Base-by-base conservation (phyloP, 2,113 vertebrate species). In the Eurypyga helias region DNA sequence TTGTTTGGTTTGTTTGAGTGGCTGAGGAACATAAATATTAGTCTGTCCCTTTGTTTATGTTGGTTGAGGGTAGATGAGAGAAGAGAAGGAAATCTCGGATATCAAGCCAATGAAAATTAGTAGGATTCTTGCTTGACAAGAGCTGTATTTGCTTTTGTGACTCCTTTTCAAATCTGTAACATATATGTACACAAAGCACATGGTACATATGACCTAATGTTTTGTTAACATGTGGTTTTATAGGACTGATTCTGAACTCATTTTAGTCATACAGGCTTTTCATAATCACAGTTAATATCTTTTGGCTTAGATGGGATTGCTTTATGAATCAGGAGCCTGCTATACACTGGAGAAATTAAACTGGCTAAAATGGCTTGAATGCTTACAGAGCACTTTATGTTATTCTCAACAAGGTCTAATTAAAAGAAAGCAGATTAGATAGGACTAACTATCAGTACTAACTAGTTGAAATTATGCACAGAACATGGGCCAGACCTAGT, bases 1-100 rank as follows among this genome's bases (percentile, higher is more conserved):
- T 95, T 97, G 80, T 96, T 97, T 98, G 93, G 91, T 96, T 96
- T 97, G 83, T 96, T 97, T 96, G 90, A 94, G 77, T 0, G 6
- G 14, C 71, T 90, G 76, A 93, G n/a, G 78, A 96, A 92, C 73
- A 92, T 97, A 97, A 98, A 87, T 96, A 97, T 97, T 97, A 96
- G 75, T 80, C 93, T 94, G 64, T 96, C 93, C n/a, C 96, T 97
- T 97, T 97, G 90, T 95, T 91, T 95, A 41, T 95, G 70, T 93
- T 95, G 36, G 57, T 92, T 93, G 89, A 96, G 83, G 72, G 83
- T 64, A 96, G 89, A 97, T 95, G 97, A 97, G 81, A 92, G 61
- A 92, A 83, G 46, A 76, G 45, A 52, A 96, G 48, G 76, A 89
- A 95, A 83, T 71, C 82, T 93, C 91, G 94, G 49, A 80, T 82